A percentile compares a stretch with the other conserved stretches of the same genome.
Evolutionary conservation across 2,888 invertebrate species (phyloP).

Genomic region (Chrysolina oricalcia): DNA sequence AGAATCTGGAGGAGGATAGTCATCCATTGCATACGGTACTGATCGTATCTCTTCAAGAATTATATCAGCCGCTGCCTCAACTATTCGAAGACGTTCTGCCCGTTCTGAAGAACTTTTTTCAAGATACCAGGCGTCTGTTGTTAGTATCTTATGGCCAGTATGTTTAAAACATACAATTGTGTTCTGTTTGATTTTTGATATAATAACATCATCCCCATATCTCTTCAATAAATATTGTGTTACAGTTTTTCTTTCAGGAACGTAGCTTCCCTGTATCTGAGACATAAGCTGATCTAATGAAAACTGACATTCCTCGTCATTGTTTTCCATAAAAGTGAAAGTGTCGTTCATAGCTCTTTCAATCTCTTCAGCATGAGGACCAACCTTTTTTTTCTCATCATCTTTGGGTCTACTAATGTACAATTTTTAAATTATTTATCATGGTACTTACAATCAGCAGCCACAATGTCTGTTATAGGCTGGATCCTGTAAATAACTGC

Average conservation of each 20-base stretch:
- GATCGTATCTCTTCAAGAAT: conserved; percentile 12
- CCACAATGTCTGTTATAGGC: conserved; percentile 13
- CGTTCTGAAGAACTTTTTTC: conserved; percentile 21
- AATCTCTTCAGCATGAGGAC: conserved; percentile 15
- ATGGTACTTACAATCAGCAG: conserved; percentile 14
- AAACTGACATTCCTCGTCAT: conserved; percentile 17
- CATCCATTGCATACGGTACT: conserved; percentile 15
- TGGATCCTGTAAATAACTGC: conserved; percentile 1
- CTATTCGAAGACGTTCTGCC: conserved; percentile 26
- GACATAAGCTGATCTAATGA: conserved; percentile 28
- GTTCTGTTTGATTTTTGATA: conserved; percentile 31
- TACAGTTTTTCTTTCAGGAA: conserved; percentile 27
- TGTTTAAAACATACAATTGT: conserved; percentile 31
- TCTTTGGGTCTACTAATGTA: conserved; percentile 8
- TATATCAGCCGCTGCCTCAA: conserved; percentile 11
- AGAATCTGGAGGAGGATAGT: conserved; percentile 18
- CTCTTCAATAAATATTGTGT: conserved; percentile 21
- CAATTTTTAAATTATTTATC: conserved; percentile 19
- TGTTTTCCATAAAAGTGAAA: conserved; percentile 14
- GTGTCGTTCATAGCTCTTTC: conserved; percentile 16
- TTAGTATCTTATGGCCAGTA: conserved; percentile 31
- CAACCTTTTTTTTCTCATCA: conserved; percentile 9
- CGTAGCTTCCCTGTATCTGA: conserved; percentile 14
- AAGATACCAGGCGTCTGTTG: conserved; percentile 16
- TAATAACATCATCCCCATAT: conserved; percentile 28